phyloP scores from a whole-genome alignment of 2,888 invertebrate genomes.

The Leucophenga montana region DNA sequence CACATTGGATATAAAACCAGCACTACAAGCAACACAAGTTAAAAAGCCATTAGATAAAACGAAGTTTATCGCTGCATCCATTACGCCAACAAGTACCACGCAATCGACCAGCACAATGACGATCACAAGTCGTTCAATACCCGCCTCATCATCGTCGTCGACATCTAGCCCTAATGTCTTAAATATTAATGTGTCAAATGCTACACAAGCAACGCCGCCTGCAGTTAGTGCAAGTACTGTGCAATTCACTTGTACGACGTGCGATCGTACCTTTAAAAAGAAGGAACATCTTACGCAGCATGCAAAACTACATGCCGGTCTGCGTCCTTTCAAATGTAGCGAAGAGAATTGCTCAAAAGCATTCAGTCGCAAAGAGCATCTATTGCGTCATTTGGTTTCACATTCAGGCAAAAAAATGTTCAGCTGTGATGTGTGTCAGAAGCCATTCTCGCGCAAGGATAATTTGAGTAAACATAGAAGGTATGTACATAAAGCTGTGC shows the following conservation, averaged over 20 bases:
- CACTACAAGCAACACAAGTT: too few species aligned
- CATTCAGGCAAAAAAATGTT: constrained; percentile 81
- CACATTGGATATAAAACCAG: constrained; percentile 24
- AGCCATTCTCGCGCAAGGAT: constrained; percentile 74
- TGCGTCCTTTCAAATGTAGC: constrained; percentile 79
- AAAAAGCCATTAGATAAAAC: constrained; percentile 12
- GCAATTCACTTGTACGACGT: constrained; percentile 71
- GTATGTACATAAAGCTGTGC: constrained; percentile 47
- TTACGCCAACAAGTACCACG: constrained; percentile 50
- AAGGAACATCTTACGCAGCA: constrained; percentile 82
- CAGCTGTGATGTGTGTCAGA: constrained; percentile 77
- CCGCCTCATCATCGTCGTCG: constrained; percentile 25
- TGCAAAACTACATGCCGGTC: constrained; percentile 79
- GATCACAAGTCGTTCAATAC: too few species aligned
- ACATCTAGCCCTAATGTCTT: neutral
- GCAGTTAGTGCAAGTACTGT: constrained; percentile 7
- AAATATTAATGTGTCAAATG: neutral
- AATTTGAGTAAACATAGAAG: constrained; percentile 73
- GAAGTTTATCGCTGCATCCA: neutral
- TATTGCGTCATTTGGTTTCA: constrained; percentile 79
- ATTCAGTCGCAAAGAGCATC: constrained; percentile 81
- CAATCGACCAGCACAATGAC: too few species aligned
- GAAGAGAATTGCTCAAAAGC: constrained; percentile 77
- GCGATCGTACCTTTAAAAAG: constrained; percentile 79
- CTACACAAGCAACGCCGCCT: constrained; percentile 14